Evolutionary conservation across 2,113 vertebrate species (phyloP).

Genomic region (Eidolon helvum): DNA sequence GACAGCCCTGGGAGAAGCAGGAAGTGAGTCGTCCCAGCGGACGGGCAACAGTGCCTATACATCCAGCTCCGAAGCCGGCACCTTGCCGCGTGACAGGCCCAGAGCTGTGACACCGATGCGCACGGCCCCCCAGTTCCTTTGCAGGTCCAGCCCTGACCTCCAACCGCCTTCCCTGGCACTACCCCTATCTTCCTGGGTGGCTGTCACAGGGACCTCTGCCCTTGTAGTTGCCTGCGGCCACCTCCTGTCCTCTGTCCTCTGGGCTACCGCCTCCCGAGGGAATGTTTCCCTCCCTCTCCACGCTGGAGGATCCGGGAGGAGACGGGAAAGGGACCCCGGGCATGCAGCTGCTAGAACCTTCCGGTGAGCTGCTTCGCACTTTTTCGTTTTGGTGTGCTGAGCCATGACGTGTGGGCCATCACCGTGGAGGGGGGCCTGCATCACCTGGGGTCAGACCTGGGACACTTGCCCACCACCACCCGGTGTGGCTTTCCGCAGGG

Average conservation of each 20-base stretch:
- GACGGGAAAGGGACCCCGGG: fast-evolving
- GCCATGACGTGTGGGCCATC: too few relatives aligned
- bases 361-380: not conserved
- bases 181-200: too few relatives aligned
- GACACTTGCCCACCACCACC: not conserved
- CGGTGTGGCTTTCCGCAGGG: not conserved
- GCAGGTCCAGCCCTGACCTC: not conserved
- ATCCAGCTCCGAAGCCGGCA: not conserved
- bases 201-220: not conserved
- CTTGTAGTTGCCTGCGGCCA: not conserved
- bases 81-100: too few relatives aligned
- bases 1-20: too few relatives aligned
- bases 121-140: not conserved
- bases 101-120: not conserved
- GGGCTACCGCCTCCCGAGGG: fast-evolving
- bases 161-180: not conserved
- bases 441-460: not conserved
- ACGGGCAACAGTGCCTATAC: fast-evolving
- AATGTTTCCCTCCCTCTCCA: not conserved
- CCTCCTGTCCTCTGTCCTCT: fast-evolving
- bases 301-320: not conserved
- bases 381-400: not conserved
- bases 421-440: not conserved
- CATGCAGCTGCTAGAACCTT: not conserved
- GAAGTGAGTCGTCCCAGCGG: too few relatives aligned